Percentiles rank a stretch among this genome's conserved stretches.
Conservation (phyloP, 2,797 vertebrate genomes). For the Micropoecilia bifurca region DNA sequence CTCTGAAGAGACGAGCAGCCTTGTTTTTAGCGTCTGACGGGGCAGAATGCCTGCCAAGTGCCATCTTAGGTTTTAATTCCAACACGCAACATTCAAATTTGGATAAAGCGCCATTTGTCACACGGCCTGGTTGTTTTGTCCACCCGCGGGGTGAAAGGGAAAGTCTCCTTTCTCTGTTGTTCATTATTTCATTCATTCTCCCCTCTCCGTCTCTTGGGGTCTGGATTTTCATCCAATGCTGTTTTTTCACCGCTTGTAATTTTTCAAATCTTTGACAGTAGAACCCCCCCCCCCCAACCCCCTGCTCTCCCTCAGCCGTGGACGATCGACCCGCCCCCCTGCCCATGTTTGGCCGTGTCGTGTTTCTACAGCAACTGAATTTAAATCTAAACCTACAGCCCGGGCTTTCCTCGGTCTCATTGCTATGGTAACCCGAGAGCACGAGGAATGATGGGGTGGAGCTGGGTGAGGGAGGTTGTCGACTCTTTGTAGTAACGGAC, state of each 20-base stretch:
- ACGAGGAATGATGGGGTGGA: conserved; percentile 60
- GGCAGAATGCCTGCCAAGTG: conserved; percentile 39
- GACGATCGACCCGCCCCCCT: conserved; percentile 47
- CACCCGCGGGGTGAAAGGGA: conserved; percentile 56
- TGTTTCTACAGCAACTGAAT: conserved; percentile 82
- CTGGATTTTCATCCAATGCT: conserved; percentile 45
- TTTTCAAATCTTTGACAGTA: conserved; percentile 75
- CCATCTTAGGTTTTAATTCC: conserved; percentile 44
- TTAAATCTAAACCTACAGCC: conserved; percentile 82
- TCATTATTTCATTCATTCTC: conserved; percentile 37
- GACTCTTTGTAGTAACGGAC: conserved; percentile 77
- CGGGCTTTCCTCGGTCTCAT: conserved; percentile 71
- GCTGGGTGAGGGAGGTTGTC: conserved; percentile 46
- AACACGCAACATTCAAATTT: conserved; percentile 56
- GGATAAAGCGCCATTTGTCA: conserved; percentile 74
- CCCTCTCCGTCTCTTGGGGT: conserved; percentile 2
- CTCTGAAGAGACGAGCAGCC: not conserved
- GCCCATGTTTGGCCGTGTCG: conserved; percentile 39
- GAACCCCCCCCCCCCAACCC: conserved; percentile 52
- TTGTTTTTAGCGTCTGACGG: conserved; percentile 4
- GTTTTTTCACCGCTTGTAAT: conserved; percentile 61
- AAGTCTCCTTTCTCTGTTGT: conserved; percentile 23
- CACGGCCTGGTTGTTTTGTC: conserved; percentile 61
- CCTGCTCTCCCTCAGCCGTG: conserved; percentile 16
- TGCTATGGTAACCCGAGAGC: conserved; percentile 84